Percentiles rank a stretch among this genome's conserved stretches.
Evolutionary conservation across 2,113 vertebrate genomes (phyloP).

Genomic region (Anseranas semipalmata): DNA sequence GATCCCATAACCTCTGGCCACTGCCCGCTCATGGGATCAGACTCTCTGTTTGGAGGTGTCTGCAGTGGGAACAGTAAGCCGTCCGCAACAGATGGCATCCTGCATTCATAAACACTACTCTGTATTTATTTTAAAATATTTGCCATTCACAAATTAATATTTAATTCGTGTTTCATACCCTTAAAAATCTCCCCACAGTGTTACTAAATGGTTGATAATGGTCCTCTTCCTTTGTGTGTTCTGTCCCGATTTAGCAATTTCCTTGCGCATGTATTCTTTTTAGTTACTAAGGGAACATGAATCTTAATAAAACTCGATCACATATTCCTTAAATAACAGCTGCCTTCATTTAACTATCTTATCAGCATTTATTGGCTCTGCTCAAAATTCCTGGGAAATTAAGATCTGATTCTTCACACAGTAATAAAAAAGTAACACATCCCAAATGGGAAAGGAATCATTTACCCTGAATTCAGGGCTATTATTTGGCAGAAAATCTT

Average conservation of each 20-base stretch:
- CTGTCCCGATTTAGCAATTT: neutral
- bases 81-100: neutral
- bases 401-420: neutral
- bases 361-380: neutral
- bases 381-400: neutral
- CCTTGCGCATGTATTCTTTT: neutral
- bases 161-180: neutral
- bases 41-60: neutral
- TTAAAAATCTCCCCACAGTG: neutral
- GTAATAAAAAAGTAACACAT: neutral
- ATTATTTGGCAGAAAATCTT: neutral
- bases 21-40: neutral
- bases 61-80: neutral
- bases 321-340: slow-evolving; percentile 38
- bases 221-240: neutral
- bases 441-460: neutral
- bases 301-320: slow-evolving; percentile 58
- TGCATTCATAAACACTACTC: rapidly evolving
- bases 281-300: slow-evolving; percentile 69
- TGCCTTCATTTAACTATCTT: neutral
- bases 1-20: neutral
- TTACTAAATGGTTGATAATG: neutral
- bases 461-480: neutral
- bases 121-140: neutral
- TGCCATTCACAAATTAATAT: neutral